Evolutionary conservation across 1,140 invertebrate species (phyloP).

Genomic region (Drosophila kikkawai): DNA sequence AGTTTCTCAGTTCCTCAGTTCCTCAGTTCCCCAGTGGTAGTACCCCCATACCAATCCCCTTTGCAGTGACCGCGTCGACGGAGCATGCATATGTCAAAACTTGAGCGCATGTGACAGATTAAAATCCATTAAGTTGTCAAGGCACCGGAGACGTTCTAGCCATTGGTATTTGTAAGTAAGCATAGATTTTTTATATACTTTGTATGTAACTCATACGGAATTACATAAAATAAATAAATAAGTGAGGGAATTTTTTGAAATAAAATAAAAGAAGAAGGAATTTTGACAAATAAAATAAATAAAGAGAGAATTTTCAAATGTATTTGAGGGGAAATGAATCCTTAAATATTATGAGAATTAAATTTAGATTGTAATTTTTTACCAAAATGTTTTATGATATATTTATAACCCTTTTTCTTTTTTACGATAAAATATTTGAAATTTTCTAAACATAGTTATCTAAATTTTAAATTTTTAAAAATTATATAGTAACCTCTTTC

Average conservation of each 20-base stretch:
- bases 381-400: not conserved
- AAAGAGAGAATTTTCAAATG: not conserved
- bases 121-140: conserved; percentile 84
- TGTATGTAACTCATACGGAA: conserved; percentile 41
- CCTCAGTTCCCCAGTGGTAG: not conserved
- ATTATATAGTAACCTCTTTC: not conserved
- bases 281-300: not conserved
- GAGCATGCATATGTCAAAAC: conserved; percentile 68
- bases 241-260: not conserved
- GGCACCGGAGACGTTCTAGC: conserved; percentile 27
- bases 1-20: conserved; percentile 15
- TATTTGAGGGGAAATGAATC: not conserved
- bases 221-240: conserved; percentile 70
- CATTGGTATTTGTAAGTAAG: conserved; percentile 3
- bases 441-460: too few species aligned
- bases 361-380: not conserved
- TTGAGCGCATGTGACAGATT: conserved; percentile 82
- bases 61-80: conserved; percentile 55
- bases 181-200: conserved; percentile 43
- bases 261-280: not conserved
- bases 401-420: not conserved
- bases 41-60: conserved; percentile 17
- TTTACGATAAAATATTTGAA: accelerated
- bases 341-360: not conserved
- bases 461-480: too few species aligned